Evolutionary conservation across 2,113 vertebrate genomes (phyloP), one percentile per base, ranked within the genome.

Genomic region (Ranitomeya imitator): DNA sequence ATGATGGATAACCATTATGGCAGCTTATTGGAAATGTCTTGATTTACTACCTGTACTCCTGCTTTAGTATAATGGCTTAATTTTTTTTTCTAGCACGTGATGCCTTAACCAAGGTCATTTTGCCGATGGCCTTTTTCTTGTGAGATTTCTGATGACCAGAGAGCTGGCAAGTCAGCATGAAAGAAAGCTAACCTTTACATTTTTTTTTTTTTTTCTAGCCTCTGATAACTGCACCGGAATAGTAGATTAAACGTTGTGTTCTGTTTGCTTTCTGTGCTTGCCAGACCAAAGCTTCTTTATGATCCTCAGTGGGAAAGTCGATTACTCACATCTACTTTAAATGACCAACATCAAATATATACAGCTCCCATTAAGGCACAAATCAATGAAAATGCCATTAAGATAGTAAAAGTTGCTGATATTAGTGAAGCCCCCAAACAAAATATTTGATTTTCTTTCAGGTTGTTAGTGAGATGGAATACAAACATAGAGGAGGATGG

Each of bases 1-100:
- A 95, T 99, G 98, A 99, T 98, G 97, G 97, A 99, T 99, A 96
- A 97, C 98, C 97, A 97, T 98, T 99, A 99, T 96, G 95, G 97
- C 97, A 97, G 97, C 98, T 99, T 99, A 99, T 99, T 99, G 98
- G 97, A 99, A 99, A 98, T 96, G 96, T 96, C 96, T 97, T 99
- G 98, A 99, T 99, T 99, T 99, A 99, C 97, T 96, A 96, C 95
- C 97, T 93, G 94, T 92, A 95, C 96, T 96, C 95, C 96, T 94
- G 97, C 97, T 96, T 98, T 97, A 96, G 96, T 95, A 97, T 99
- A 99, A 99, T 99, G 97, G 97, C 97, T 99, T 99, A 97, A 99
- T 99, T 98, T 97, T 96, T 96, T 97, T 96, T 96, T 96, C 96
- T 94, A 96, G 95, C 95, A 96, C 96, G 96, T 98, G 97, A 99